phyloP scores from a whole-genome alignment of 1,140 invertebrate species.

The Penaeus indicus region DNA sequence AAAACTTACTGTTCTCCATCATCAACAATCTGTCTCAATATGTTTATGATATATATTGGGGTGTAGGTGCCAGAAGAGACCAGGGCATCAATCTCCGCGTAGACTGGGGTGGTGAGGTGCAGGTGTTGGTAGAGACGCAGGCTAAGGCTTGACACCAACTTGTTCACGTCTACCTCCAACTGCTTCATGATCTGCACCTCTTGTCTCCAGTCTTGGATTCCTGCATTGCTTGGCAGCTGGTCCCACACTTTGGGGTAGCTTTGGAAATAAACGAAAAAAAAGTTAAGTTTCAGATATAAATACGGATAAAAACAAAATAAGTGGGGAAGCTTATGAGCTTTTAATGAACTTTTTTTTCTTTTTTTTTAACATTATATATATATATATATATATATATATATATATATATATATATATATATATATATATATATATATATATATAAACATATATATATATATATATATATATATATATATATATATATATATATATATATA shows the following conservation, averaged over 20 bases:
- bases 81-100: constrained; percentile 39
- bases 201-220: constrained; percentile 26
- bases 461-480: too few species aligned
- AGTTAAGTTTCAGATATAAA: too few species aligned
- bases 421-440: too few species aligned
- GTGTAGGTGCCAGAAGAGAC: constrained; percentile 23
- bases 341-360: too few species aligned
- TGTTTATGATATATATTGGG: constrained; percentile 25
- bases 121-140: constrained; percentile 36
- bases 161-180: constrained; percentile 1
- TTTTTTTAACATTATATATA: too few species aligned
- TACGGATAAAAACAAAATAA: too few species aligned
- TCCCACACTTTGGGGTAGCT: constrained; percentile 55
- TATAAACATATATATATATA: too few species aligned
- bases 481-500: too few species aligned
- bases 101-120: constrained; percentile 49
- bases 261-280: background rate
- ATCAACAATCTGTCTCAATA: constrained; percentile 39
- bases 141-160: constrained; percentile 40
- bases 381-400: too few species aligned
- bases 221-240: background rate
- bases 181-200: constrained; percentile 37
- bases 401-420: too few species aligned
- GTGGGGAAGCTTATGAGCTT: too few species aligned
- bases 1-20: constrained; percentile 48